These are phyloP conservation scores for Knipowitschia caucasica DNA, from an alignment of 2,797 vertebrate species.

Conservation along the genomic window DNA sequence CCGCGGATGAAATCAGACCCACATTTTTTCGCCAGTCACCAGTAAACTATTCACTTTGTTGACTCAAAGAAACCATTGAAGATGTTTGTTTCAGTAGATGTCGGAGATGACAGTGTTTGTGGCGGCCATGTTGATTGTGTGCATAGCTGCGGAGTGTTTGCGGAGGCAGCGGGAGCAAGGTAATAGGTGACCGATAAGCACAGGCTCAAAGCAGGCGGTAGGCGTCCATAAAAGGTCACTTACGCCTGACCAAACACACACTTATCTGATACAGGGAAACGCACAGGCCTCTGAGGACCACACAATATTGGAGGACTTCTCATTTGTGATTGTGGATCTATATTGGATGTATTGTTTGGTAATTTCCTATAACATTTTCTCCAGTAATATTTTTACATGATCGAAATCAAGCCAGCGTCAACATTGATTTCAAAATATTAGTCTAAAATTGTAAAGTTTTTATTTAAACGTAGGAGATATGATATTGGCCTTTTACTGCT, in stretches of 20 bases:
- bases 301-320: slow-evolving; percentile 24
- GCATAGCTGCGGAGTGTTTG: slow-evolving; percentile 58
- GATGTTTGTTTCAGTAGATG: slow-evolving; percentile 9
- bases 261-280: slow-evolving; percentile 50
- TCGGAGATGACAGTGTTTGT: slow-evolving; percentile 36
- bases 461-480: too few species aligned
- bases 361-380: too few species aligned
- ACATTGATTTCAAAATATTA: too few species aligned
- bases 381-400: too few species aligned
- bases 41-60: too few species aligned
- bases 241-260: slow-evolving; percentile 58
- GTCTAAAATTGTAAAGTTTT: too few species aligned
- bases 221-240: slow-evolving; percentile 66
- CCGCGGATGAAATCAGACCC: too few species aligned
- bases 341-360: too few species aligned
- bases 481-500: too few species aligned
- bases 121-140: slow-evolving; percentile 33
- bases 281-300: slow-evolving; percentile 33
- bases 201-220: slow-evolving; percentile 42
- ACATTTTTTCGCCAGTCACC: too few species aligned
- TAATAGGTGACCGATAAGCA: slow-evolving; percentile 71
- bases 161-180: slow-evolving; percentile 34
- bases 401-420: too few species aligned
- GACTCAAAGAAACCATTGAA: slow-evolving; percentile 14
- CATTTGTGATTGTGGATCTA: slow-evolving; percentile 7